These are phyloP conservation scores for Clepsis dumicolana DNA, from an alignment of 2,888 invertebrate genomes.

Conservation along the genomic window DNA sequence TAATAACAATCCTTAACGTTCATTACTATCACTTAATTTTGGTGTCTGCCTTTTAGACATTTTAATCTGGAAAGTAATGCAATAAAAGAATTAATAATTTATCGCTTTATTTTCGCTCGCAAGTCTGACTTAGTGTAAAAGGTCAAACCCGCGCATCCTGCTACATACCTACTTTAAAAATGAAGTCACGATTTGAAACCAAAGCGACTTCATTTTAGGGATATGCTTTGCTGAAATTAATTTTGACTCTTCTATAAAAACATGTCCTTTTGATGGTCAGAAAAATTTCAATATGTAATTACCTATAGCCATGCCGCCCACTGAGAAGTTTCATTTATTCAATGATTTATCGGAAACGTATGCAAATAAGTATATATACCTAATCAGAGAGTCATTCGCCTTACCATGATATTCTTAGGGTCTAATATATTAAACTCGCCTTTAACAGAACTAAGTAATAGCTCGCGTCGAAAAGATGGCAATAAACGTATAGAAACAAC, in stretches of 20 bases:
- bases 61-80: conserved; percentile 27
- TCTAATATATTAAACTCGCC: background rate
- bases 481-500: background rate
- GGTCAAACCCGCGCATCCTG: conserved; percentile 30
- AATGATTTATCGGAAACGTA: background rate
- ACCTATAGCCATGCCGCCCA: conserved; percentile 1
- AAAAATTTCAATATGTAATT: background rate
- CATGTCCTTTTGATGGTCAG: background rate
- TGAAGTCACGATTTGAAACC: conserved; percentile 21
- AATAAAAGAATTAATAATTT: conserved; percentile 26
- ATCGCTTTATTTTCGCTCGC: conserved; percentile 19
- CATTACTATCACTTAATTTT: background rate
- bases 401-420: background rate
- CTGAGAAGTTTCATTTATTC: conserved; percentile 3
- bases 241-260: background rate
- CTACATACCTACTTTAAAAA: conserved; percentile 19
- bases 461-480: background rate
- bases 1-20: background rate
- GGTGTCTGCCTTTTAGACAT: conserved; percentile 16
- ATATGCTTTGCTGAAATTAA: background rate
- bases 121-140: conserved; percentile 17
- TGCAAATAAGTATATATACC: background rate
- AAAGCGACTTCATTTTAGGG: background rate
- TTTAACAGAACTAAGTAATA: background rate
- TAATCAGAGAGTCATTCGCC: background rate